Evolutionary conservation across 2,797 vertebrate genomes (phyloP).

Genomic region (Microctenopoma steveboyesi): DNA sequence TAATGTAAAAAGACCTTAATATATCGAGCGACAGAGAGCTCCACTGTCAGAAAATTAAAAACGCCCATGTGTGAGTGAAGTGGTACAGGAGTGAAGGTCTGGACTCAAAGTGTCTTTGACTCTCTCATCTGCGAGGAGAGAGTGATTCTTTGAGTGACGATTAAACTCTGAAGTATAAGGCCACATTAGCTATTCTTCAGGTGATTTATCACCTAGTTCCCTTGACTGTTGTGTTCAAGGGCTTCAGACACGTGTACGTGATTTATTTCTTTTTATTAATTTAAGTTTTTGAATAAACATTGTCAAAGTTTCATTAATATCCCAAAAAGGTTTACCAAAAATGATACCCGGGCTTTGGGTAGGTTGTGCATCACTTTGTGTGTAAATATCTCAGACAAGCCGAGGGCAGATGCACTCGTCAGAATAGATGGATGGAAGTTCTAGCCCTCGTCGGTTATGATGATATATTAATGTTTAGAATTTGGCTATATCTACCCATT

Average conservation of each 20-base stretch:
- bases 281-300: constrained; percentile 73
- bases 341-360: constrained; percentile 23
- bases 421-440: constrained; percentile 9
- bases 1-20: constrained; percentile 70
- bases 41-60: constrained; percentile 61
- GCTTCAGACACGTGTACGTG: constrained; percentile 30
- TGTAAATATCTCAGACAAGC: constrained; percentile 62
- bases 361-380: constrained; percentile 45
- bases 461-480: background rate
- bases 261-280: constrained; percentile 65
- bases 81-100: constrained; percentile 74
- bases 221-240: constrained; percentile 76
- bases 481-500: background rate
- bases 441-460: background rate
- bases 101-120: constrained; percentile 64
- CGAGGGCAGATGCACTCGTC: constrained; percentile 39
- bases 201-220: constrained; percentile 78
- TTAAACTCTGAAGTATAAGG: constrained; percentile 79
- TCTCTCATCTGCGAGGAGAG: constrained; percentile 54
- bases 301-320: constrained; percentile 67
- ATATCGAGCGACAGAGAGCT: constrained; percentile 32
- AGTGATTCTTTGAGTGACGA: constrained; percentile 68
- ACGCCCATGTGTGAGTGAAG: constrained; percentile 65
- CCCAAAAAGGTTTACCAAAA: constrained; percentile 56
- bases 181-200: constrained; percentile 73